These are phyloP conservation scores for Eurytoma adleriae DNA, from an alignment of 2,888 invertebrate genomes.

Conservation along the genomic window DNA sequence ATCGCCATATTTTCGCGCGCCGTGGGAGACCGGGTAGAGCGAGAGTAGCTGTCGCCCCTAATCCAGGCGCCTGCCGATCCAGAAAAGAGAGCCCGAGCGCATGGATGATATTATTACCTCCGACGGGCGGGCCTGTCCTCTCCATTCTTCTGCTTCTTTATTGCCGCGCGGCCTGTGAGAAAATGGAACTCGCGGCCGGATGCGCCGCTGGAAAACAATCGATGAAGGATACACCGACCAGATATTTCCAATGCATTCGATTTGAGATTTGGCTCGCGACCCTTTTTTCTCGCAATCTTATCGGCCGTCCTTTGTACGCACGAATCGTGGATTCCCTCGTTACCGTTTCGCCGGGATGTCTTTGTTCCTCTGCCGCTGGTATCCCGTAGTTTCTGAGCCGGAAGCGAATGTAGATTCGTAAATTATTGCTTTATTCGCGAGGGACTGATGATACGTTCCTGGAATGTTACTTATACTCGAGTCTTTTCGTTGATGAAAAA, in stretches of 20 bases:
- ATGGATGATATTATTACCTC: conserved; percentile 39
- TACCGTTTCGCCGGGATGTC: no score
- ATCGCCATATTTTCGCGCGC: conserved; percentile 44
- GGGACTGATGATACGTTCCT: no score
- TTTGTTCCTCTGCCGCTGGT: no score
- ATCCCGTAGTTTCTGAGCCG: no score
- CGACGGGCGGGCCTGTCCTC: conserved; percentile 12
- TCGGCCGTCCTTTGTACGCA: background rate
- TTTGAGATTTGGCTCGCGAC: background rate
- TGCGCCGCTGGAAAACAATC: conserved; percentile 24
- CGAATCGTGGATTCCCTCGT: no score
- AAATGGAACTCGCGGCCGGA: conserved; percentile 2
- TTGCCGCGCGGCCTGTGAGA: conserved; percentile 12
- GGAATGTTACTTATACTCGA: no score
- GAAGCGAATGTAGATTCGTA: no score
- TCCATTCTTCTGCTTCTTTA: conserved; percentile 46
- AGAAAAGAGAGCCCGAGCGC: conserved; percentile 13
- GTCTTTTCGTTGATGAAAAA: no score
- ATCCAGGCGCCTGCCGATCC: conserved; percentile 30
- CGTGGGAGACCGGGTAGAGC: conserved; percentile 21
- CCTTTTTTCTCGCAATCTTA: background rate
- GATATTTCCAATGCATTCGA: background rate
- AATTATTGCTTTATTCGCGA: no score
- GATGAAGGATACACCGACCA: conserved; percentile 17
- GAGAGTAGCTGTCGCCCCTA: conserved; percentile 28